These are phyloP conservation scores for Arothron firmamentum DNA, from an alignment of 2,113 vertebrate genomes.

Conservation along the genomic window DNA sequence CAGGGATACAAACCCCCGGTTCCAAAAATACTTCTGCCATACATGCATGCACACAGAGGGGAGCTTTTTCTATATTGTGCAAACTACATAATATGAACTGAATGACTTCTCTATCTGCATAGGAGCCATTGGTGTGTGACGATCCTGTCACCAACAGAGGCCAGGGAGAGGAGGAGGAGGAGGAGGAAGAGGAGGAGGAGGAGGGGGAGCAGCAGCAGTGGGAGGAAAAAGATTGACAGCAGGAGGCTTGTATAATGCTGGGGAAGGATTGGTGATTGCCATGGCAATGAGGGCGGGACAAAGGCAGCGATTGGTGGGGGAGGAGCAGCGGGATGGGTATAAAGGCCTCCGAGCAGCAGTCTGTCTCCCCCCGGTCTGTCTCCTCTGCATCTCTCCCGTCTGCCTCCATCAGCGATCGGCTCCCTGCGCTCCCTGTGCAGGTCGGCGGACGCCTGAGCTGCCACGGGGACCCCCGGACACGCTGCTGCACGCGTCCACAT, in stretches of 20 bases:
- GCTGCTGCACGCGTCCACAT: background rate
- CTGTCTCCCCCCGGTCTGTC: constrained; percentile 53
- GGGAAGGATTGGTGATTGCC: constrained; percentile 69
- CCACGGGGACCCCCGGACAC: constrained; percentile 16
- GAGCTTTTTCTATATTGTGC: too few relatives aligned
- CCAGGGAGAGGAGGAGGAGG: constrained; percentile 24
- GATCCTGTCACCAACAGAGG: constrained; percentile 56
- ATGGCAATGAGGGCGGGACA: constrained; percentile 71
- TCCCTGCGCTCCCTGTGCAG: background rate
- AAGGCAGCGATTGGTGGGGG: constrained; percentile 49
- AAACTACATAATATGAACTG: too few relatives aligned
- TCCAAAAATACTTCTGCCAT: too few relatives aligned
- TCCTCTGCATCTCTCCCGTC: constrained; percentile 16
- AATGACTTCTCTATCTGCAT: constrained; percentile 3
- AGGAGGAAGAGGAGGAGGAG: constrained; percentile 22
- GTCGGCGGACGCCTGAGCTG: constrained; percentile 23
- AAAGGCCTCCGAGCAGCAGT: constrained; percentile 65
- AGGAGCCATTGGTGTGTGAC: constrained; percentile 46
- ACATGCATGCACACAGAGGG: too few relatives aligned
- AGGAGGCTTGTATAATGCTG: constrained; percentile 39
- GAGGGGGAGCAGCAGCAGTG: background rate
- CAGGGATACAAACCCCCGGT: too few relatives aligned
- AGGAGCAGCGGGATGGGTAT: constrained; percentile 67
- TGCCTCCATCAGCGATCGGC: constrained; percentile 11
- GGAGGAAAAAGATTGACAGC: background rate